phyloP scores from a whole-genome alignment of 2,113 vertebrate species.

The Callithrix jacchus region DNA sequence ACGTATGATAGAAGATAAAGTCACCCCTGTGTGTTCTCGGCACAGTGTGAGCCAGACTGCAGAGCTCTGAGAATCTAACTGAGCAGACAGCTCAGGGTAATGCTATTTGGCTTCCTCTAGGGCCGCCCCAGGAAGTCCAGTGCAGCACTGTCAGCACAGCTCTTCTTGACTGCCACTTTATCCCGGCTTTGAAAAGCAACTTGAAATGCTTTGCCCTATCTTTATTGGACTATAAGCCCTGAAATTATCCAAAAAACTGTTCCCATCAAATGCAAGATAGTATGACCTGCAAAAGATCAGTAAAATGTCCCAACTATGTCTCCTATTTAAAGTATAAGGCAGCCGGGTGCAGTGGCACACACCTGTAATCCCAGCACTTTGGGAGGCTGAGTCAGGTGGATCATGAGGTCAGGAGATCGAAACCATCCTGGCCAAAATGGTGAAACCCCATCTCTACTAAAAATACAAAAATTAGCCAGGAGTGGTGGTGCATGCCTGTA shows the following conservation, averaged over 20 bases:
- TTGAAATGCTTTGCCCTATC: neutral
- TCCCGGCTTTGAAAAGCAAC: neutral
- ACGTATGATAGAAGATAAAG: accelerated
- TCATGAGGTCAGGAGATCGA: too few species aligned
- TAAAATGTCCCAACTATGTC: neutral
- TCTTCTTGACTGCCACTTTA: neutral
- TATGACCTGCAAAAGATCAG: too few species aligned
- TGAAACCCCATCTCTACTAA: too few species aligned
- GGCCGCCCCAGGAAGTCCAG: neutral
- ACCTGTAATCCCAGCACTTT: too few species aligned
- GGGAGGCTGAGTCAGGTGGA: too few species aligned
- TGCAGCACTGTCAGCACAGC: accelerated
- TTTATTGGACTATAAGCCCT: neutral
- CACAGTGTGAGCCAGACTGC: neutral
- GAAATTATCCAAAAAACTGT: neutral
- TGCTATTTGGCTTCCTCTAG: neutral
- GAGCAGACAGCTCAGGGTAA: neutral
- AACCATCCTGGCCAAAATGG: too few species aligned
- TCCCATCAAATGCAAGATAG: neutral
- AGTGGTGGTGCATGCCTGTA: too few species aligned
- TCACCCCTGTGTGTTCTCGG: neutral
- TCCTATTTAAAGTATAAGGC: neutral
- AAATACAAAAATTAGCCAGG: too few species aligned
- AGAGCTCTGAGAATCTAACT: neutral
- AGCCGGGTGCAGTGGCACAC: too few species aligned